Evolutionary conservation across 2,113 vertebrate genomes (phyloP).

Genomic region (Circaetus gallicus): DNA sequence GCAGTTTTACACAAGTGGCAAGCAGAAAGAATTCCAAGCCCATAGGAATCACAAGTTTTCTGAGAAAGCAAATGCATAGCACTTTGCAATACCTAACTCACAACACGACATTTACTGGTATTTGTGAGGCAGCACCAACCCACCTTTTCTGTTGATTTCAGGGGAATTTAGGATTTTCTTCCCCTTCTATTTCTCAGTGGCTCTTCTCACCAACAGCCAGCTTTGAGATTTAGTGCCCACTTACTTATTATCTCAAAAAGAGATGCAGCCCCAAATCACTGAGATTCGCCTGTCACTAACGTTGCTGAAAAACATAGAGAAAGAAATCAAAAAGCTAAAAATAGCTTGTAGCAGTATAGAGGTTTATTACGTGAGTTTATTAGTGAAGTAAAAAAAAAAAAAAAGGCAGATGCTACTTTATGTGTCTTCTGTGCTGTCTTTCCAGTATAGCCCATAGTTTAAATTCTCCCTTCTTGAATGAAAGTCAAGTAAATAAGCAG

Average conservation of each 20-base stretch:
- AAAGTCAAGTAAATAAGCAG: background rate
- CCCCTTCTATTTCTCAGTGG: background rate
- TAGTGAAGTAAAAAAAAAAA: background rate
- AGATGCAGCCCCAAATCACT: background rate
- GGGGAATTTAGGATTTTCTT: background rate
- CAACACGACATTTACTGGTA: background rate
- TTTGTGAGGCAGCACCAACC: background rate
- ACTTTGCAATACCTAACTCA: background rate
- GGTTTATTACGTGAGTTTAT: background rate
- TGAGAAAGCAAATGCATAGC: background rate
- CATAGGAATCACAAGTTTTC: background rate
- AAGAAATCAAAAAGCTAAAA: background rate
- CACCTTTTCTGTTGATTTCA: background rate
- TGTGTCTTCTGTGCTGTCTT: background rate
- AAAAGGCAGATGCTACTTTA: background rate
- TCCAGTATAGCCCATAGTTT: background rate
- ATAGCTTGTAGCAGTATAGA: background rate
- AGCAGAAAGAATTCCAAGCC: background rate
- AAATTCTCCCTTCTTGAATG: background rate
- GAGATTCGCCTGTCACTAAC: background rate
- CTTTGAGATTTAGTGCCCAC: background rate
- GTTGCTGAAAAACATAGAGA: background rate
- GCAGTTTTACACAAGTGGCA: background rate
- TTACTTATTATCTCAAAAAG: slow-evolving; percentile 3
- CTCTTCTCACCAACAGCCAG: background rate